Evolutionary conservation across 2,888 invertebrate genomes (phyloP).

Genomic region (Polyploca ridens): DNA sequence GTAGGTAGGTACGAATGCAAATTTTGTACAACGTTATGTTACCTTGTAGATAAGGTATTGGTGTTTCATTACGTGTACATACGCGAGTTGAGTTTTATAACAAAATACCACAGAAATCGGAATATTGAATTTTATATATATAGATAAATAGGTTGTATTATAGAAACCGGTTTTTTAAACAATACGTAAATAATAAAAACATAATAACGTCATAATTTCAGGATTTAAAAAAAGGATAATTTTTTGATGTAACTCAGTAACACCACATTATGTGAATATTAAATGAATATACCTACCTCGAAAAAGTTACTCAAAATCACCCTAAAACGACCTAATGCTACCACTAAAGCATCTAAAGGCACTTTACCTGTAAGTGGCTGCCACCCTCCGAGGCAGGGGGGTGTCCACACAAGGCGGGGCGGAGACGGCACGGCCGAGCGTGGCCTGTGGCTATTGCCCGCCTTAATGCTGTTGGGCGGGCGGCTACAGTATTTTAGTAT

Average conservation of each 20-base stretch:
- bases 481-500: constrained; percentile 34
- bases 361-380: constrained; percentile 12
- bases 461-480: constrained; percentile 52
- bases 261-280: not conserved
- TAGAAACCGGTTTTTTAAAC: no score
- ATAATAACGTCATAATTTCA: no score
- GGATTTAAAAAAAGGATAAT: no score
- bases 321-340: constrained; percentile 6
- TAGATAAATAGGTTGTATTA: no score
- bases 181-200: no score
- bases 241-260: no score
- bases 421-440: constrained; percentile 66
- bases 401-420: constrained; percentile 62
- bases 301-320: not conserved
- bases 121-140: no score
- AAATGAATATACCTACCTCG: not conserved
- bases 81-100: not conserved
- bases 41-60: not conserved
- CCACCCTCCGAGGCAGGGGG: constrained; percentile 39
- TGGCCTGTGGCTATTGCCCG: constrained; percentile 78
- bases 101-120: not conserved
- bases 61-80: not conserved
- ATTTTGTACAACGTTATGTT: not conserved
- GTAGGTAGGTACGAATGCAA: not conserved
- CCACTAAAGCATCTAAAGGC: constrained; percentile 12